These are phyloP conservation scores for Isichthys henryi DNA, from an alignment of 2,113 vertebrate species.

Conservation along the genomic window DNA sequence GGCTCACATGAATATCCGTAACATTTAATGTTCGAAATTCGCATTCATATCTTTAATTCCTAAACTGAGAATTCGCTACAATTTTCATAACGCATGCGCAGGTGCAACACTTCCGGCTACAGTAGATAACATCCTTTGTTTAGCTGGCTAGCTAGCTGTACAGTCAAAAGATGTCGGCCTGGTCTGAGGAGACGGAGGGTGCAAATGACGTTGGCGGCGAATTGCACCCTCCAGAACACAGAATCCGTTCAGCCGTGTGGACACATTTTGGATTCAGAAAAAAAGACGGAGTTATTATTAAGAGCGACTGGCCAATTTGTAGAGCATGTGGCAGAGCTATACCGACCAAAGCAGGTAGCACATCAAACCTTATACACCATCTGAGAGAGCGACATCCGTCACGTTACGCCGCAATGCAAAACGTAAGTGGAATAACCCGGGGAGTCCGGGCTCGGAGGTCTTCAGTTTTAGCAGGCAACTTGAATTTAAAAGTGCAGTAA, in stretches of 20 bases:
- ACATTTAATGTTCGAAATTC: neutral
- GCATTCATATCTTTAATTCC: neutral
- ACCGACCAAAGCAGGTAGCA: neutral
- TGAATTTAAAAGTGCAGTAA: neutral
- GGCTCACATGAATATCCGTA: neutral
- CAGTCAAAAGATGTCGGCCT: neutral
- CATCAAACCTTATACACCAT: neutral
- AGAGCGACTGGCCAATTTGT: neutral
- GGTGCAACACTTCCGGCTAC: neutral
- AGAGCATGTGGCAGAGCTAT: neutral
- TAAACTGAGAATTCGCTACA: neutral
- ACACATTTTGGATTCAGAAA: neutral
- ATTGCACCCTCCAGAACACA: neutral
- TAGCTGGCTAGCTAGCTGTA: neutral
- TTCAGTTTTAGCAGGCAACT: neutral
- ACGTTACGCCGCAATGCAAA: neutral
- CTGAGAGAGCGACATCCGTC: neutral
- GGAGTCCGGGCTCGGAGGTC: neutral
- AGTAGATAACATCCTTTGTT: neutral
- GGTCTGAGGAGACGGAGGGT: neutral
- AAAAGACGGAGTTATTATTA: neutral
- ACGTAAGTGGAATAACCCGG: neutral
- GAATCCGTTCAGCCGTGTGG: neutral
- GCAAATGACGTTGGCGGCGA: neutral
- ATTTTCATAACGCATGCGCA: neutral